Evolutionary conservation across 2,888 invertebrate species (phyloP).

Genomic region (Lymantria monacha): DNA sequence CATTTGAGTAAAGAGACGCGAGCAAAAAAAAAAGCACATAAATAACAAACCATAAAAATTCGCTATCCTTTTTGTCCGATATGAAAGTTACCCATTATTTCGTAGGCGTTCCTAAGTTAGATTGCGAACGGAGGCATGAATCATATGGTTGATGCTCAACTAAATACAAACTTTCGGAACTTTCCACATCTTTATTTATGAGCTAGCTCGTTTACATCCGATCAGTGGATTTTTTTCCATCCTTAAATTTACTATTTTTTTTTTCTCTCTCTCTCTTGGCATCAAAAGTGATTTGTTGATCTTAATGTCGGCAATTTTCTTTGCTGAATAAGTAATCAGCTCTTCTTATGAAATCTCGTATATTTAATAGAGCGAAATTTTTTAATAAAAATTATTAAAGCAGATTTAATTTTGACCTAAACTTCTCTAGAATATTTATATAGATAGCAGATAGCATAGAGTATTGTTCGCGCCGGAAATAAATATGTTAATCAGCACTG

Average conservation of each 20-base stretch:
- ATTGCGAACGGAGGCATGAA: constrained; percentile 64
- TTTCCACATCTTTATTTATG: constrained; percentile 68
- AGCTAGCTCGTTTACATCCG: constrained; percentile 57
- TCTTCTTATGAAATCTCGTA: constrained; percentile 32
- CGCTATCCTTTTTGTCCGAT: not conserved
- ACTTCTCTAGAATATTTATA: too few species aligned
- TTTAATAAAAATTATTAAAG: not conserved
- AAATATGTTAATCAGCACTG: too few species aligned
- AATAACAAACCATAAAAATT: not conserved
- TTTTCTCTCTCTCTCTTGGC: too few species aligned
- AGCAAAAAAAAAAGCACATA: too few species aligned
- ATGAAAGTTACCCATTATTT: constrained; percentile 29
- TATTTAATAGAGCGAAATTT: not conserved
- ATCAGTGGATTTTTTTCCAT: constrained; percentile 50
- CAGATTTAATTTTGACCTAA: too few species aligned
- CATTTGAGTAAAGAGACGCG: too few species aligned
- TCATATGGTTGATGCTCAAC: constrained; percentile 52
- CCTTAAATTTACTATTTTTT: constrained; percentile 18
- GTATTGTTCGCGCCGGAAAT: too few species aligned
- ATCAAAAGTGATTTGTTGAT: constrained; percentile 27
- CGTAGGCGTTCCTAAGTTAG: constrained; percentile 46
- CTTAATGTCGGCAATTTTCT: constrained; percentile 25
- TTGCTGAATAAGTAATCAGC: constrained; percentile 29
- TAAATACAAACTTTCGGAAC: constrained; percentile 46
- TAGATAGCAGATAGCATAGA: too few species aligned